Evolutionary conservation across 2,113 vertebrate species (phyloP), one percentile per base, ranked within the genome.

Genomic region (Rattus rattus): DNA sequence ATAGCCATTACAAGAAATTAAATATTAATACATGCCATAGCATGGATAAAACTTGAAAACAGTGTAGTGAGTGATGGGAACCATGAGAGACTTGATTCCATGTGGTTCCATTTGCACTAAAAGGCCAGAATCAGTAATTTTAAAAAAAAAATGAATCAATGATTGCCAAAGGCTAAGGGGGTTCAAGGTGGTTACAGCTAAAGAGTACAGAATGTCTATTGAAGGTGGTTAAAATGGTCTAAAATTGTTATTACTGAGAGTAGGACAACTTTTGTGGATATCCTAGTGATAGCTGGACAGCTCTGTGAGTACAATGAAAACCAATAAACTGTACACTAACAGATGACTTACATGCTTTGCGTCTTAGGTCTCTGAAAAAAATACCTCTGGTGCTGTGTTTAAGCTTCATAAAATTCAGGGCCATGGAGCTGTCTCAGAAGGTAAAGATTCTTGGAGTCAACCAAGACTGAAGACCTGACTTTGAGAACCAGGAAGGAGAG

Each of bases 281-380:
- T 24, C 61, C 56, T 63, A 84, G 22, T 63, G n/a, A 84, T 84
- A 59, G 81, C 56, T 43, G 24, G 39, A 30, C 24, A 63, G 13
- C 24, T 84, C 81, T 63, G 7, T 72, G 14, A 83, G 76, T 65
- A 49, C 3, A 70, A 88, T 47, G 80, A 70, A 67, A 94, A 20
- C 30, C 63, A 94, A 43, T 85, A 43, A 93, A 81, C 14, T 75
- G 3, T 84, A 85, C 4, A 89, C 63, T 77, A 88, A 80, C 24
- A 94, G 12, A 94, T 70, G 11, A 88, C 43, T 61, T 90, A 30
- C 19, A 67, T 19, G 30, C 26, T 73, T 36, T 94, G 3, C 56
- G 75, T 75, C 69, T 92, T 83, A 84, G 75, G 56, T 85, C 83
- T 91, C 81, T 70, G 80, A 89, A 54, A 39, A 84, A 87, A 87